These are phyloP conservation scores for Cephus spinipes DNA, from an alignment of 2,888 invertebrate genomes.

Conservation along the genomic window DNA sequence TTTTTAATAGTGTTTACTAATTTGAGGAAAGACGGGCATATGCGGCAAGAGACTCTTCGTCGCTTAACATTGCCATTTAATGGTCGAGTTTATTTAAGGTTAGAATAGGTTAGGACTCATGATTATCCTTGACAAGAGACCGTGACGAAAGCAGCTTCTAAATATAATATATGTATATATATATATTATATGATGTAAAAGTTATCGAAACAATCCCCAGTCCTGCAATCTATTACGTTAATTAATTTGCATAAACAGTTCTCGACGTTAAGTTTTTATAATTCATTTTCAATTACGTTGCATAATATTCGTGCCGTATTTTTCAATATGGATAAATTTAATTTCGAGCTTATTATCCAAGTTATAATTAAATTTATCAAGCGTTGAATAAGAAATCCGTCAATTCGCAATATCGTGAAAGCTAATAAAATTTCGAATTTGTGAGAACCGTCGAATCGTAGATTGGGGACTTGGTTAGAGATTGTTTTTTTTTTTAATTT, in stretches of 20 bases:
- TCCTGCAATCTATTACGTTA: not conserved
- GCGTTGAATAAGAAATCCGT: not conserved
- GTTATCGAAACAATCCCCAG: not conserved
- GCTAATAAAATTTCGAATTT: not conserved
- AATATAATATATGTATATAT: conserved; percentile 12
- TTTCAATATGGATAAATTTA: not conserved
- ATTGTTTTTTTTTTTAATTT: no score
- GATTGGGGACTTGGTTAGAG: not conserved
- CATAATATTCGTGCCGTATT: not conserved
- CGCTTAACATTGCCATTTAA: not conserved
- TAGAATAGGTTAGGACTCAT: conserved; percentile 21
- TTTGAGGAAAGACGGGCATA: not conserved
- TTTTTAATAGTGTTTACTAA: not conserved
- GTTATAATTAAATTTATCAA: not conserved
- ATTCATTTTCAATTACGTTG: not conserved
- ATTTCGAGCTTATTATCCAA: not conserved
- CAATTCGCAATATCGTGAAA: not conserved
- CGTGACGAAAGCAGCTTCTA: conserved; percentile 17
- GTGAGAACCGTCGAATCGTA: not conserved
- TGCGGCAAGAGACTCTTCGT: not conserved
- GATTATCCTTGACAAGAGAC: conserved; percentile 25
- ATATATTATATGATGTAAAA: not conserved
- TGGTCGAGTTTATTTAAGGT: not conserved
- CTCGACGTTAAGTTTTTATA: not conserved
- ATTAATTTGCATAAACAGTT: not conserved